A percentile compares a stretch with the other conserved stretches of the same genome.
Evolutionary conservation across 2,797 vertebrate species (phyloP).

Genomic region (Notolabrus celidotus): DNA sequence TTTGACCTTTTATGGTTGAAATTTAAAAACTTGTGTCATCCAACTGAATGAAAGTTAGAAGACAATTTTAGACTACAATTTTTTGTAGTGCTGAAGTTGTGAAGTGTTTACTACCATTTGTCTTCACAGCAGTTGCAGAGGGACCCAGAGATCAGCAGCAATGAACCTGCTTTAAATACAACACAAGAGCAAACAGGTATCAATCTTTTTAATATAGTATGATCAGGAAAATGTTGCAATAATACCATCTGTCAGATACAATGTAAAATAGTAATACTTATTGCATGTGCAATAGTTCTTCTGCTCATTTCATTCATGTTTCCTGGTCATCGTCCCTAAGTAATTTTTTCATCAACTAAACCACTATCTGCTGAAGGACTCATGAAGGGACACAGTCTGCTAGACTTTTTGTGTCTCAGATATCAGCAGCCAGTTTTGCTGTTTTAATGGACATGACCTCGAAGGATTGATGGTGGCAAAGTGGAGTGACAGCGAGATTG

Average conservation of each 20-base stretch:
- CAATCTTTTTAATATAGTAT: too few relatives aligned
- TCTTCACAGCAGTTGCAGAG: conserved; percentile 34
- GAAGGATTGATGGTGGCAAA: too few relatives aligned
- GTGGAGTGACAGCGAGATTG: too few relatives aligned
- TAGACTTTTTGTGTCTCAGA: too few relatives aligned
- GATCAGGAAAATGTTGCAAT: not conserved
- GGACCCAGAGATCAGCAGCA: conserved; percentile 10
- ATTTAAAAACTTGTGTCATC: not conserved
- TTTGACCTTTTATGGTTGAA: not conserved
- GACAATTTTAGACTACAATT: too few relatives aligned
- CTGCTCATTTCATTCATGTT: too few relatives aligned
- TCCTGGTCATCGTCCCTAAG: not conserved
- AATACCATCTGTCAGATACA: not conserved
- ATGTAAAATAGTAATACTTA: not conserved
- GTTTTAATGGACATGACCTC: too few relatives aligned
- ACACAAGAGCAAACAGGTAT: conserved; percentile 52
- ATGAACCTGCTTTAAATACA: conserved; percentile 1
- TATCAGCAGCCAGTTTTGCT: too few relatives aligned
- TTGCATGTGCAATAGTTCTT: too few relatives aligned
- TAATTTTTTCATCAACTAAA: too few relatives aligned
- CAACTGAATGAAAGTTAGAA: not conserved
- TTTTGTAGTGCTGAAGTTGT: not conserved
- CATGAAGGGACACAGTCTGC: conserved; percentile 14
- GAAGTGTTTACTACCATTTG: too few relatives aligned
- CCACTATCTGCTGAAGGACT: conserved; percentile 29